Base-by-base conservation (phyloP, 2,888 invertebrate genomes). In the Neoaliturus tenellus region DNA sequence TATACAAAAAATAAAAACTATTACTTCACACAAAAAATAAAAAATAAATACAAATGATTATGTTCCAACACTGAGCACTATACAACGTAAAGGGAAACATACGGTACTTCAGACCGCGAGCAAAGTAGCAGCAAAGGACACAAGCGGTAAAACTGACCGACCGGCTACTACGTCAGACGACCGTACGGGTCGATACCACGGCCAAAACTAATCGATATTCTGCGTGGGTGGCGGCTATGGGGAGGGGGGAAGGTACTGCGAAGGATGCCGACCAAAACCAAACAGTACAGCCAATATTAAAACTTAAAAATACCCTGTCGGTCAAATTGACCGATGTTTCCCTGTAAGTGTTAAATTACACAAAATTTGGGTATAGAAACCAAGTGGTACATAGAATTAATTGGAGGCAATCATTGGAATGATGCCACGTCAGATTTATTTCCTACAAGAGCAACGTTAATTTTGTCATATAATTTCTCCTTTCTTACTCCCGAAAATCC, bases 191-290 rank as follows among this genome's bases (percentile, higher is more conserved):
- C 78, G n/a, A 51, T 1, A 31, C 10, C 44, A 41, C 10, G n/a
- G 51, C 14, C 48, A 31, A 78, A 78, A 44, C 78, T 78, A 78
- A 78, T 78, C 51, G 78, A 48, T 78, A 48, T 48, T 78, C 17
- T n/a, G 31, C 23, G 6, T 6, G 51, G 1, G 31, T 28, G 51
- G 3, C 14, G 31, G 17, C 4, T 23, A 28, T 41, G 51, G 48
- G 78, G 78, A 78, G 51, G 39, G 78, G 39, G 51, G 78, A 78
- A 78, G 48, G 78, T 78, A 78, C 28, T 51, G 78, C 6, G 78
- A 51, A 10, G 28, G 78, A 39, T 10, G 28, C 10, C 51, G 28
- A 51, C 48, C 78, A 31, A 44, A 25, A 78, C 23, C 44, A 78
- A 51, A n/a, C 78, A 78, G 44, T 44, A 14, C 23, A 44, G 78